Percentiles rank a stretch among this genome's conserved stretches.
phyloP scores from a whole-genome alignment of 2,113 vertebrate species.

The Semnopithecus entellus region DNA sequence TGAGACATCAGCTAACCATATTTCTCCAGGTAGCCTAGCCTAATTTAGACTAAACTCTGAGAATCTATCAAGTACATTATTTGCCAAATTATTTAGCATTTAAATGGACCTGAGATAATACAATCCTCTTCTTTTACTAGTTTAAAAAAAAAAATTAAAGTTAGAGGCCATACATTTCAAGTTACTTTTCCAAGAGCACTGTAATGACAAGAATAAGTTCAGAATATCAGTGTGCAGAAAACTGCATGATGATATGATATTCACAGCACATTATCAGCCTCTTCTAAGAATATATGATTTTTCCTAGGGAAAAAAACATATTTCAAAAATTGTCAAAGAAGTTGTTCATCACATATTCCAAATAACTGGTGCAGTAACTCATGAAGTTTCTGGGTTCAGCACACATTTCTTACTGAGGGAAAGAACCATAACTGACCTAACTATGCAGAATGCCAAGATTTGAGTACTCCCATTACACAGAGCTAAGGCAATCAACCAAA shows the following conservation, averaged over 20 bases:
- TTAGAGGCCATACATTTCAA: neutral
- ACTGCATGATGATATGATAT: neutral
- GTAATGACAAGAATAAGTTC: neutral
- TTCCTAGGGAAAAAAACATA: neutral
- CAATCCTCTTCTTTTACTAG: neutral
- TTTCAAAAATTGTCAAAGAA: neutral
- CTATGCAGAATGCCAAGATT: fast-evolving
- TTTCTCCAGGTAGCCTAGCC: neutral
- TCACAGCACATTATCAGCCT: neutral
- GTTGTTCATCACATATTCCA: neutral
- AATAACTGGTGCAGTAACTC: neutral
- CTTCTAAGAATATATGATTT: neutral
- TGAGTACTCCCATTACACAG: neutral
- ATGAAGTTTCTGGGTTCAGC: neutral
- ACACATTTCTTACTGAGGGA: neutral
- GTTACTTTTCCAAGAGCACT: neutral
- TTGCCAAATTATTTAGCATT: neutral
- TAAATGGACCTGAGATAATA: neutral
- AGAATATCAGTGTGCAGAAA: neutral
- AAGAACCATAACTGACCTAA: neutral
- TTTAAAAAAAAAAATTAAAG: neutral
- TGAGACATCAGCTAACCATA: neutral
- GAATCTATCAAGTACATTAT: neutral
- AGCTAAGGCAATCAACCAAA: neutral
- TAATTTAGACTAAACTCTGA: neutral